Evolutionary conservation across 1,140 invertebrate genomes (phyloP).

Genomic region (Drosophila hydei): DNA sequence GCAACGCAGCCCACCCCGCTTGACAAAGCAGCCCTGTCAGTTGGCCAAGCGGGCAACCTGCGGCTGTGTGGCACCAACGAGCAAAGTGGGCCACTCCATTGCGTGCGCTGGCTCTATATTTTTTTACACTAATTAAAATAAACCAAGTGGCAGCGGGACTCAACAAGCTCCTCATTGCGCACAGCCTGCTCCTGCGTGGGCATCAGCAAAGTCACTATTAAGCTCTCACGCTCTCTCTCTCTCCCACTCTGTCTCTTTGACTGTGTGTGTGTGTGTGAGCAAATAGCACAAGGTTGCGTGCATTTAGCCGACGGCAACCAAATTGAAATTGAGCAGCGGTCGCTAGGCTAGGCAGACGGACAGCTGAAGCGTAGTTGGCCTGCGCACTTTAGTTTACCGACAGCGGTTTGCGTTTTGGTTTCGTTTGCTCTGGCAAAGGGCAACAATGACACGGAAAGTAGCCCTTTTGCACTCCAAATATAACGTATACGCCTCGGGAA

Average conservation of each 20-base stretch:
- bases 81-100: slow-evolving; percentile 75
- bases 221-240: background rate
- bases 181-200: slow-evolving; percentile 50
- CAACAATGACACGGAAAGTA: background rate
- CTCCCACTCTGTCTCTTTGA: background rate
- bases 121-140: slow-evolving; percentile 83
- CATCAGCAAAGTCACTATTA: slow-evolving; percentile 58
- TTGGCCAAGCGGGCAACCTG: slow-evolving; percentile 54
- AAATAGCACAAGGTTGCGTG: slow-evolving; percentile 70
- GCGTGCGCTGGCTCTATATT: slow-evolving; percentile 70
- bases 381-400: slow-evolving; percentile 31
- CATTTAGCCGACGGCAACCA: slow-evolving; percentile 34
- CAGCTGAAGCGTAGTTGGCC: background rate
- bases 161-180: slow-evolving; percentile 18
- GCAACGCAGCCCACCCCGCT: slow-evolving; percentile 11
- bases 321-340: slow-evolving; percentile 51
- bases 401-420: slow-evolving; percentile 20
- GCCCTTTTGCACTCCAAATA: background rate
- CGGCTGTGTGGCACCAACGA: slow-evolving; percentile 61
- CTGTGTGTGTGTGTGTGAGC: slow-evolving; percentile 29
- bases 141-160: slow-evolving; percentile 71
- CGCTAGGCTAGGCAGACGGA: slow-evolving; percentile 11
- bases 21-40: slow-evolving; percentile 70
- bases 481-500: slow-evolving; percentile 4
- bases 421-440: slow-evolving; percentile 8